Base-by-base conservation (phyloP, 2,113 vertebrate species). In the Spea multiplicata region DNA sequence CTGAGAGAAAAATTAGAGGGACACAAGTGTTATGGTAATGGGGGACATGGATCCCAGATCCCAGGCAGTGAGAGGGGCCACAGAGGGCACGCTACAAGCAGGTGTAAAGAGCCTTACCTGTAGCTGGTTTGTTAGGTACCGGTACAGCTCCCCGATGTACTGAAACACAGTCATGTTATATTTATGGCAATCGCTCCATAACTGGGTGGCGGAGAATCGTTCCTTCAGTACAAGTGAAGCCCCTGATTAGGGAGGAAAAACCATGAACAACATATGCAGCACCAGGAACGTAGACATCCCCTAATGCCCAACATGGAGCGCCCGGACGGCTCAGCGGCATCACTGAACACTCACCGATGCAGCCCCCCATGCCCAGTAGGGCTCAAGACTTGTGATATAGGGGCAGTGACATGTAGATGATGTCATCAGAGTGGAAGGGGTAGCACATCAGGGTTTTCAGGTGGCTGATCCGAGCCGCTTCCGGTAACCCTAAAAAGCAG, bases 131-230 rank as follows among this genome's bases (percentile, higher is more conserved):
- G 94, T 85, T 0, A 98, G 89, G 85, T 96, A 98, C 0, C 95
- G 92, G 81, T 95, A 97, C 8, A 98, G 85, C 67, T 97, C 96
- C 64, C 96, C 96, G 0, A 97, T 94, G 84, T 96, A 97, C 88
- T 96, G 95, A 85, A 97, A 93, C n/a, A n/a, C 89, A 0, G 95
- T 97, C 83, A 96, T 92, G 0, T 91, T 50, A 64, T 96, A 87
- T 73, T 86, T 84, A 10, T 89, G 86, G 74, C 95, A 96, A 53
- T 97, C 96, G 0, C 87, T 93, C 96, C 96, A 98, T 46, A 97
- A 98, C 61, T 92, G 93, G 57, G 91, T 88, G 30, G 95, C 95
- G 0, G 96, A 97, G 90, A 97, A 98, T 83, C 88, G 96, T 82
- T 91, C 93, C 84, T 95, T 96, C 65, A 97, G 83, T 44, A 97